phyloP scores from a whole-genome alignment of 2,113 vertebrate species.

The Dipodomys merriami region DNA sequence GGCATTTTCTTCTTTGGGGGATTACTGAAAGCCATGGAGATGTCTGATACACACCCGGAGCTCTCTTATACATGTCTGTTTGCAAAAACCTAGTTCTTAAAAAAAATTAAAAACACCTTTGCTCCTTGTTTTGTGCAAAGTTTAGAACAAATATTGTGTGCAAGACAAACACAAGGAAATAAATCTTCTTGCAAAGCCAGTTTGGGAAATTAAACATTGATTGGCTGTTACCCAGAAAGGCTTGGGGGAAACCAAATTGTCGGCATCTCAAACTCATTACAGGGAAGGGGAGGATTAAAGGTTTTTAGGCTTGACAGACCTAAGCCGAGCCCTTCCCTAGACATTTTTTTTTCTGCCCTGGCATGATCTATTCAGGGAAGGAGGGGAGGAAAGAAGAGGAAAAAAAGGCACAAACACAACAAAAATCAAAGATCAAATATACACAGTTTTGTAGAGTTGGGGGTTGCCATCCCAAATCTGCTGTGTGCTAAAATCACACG shows the following conservation, averaged over 20 bases:
- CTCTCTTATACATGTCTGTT: background rate
- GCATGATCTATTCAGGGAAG: slow-evolving; percentile 45
- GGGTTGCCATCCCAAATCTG: background rate
- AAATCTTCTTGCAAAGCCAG: slow-evolving; percentile 70
- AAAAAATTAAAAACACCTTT: slow-evolving; percentile 20
- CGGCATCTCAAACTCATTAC: slow-evolving; percentile 67
- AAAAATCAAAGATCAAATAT: slow-evolving; percentile 56
- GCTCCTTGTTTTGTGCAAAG: slow-evolving; percentile 58
- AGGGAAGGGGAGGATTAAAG: slow-evolving; percentile 59
- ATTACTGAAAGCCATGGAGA: accelerated
- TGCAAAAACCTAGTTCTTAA: slow-evolving; percentile 15
- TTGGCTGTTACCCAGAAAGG: slow-evolving; percentile 72
- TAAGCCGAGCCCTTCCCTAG: slow-evolving; percentile 56
- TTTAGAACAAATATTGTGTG: slow-evolving; percentile 71
- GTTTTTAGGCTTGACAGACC: slow-evolving; percentile 56
- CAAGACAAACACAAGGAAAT: slow-evolving; percentile 71
- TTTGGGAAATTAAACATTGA: slow-evolving; percentile 78
- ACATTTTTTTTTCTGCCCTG: background rate
- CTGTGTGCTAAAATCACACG: slow-evolving; percentile 6
- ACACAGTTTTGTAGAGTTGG: background rate
- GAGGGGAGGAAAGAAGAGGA: background rate
- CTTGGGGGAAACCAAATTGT: slow-evolving; percentile 64
- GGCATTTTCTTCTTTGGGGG: accelerated
- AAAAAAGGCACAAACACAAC: background rate
- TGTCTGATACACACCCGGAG: accelerated